phyloP scores from a whole-genome alignment of 1,140 invertebrate species.

The Lasioglossum albipes region DNA sequence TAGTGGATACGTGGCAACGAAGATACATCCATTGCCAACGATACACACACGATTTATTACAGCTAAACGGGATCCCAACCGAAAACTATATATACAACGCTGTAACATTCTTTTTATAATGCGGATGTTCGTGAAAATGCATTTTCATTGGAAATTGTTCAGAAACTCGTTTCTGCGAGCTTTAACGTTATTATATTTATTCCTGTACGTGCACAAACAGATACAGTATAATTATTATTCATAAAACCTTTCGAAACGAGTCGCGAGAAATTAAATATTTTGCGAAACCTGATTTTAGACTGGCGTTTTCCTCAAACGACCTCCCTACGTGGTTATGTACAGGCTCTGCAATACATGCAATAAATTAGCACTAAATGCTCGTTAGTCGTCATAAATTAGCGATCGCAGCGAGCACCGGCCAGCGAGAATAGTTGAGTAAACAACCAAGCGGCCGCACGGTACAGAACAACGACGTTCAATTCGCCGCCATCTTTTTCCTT shows the following conservation, averaged over 20 bases:
- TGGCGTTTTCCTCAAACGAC: too few species aligned
- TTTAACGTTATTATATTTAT: too few species aligned
- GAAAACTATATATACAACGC: neutral
- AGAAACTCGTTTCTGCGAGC: too few species aligned
- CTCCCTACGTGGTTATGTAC: too few species aligned
- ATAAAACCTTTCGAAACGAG: too few species aligned
- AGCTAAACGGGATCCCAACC: neutral
- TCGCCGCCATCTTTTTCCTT: neutral
- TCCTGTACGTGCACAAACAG: too few species aligned
- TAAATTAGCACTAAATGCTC: neutral
- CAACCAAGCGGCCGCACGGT: neutral
- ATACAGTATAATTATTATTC: too few species aligned
- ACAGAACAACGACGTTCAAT: neutral
- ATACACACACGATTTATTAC: conserved; percentile 9
- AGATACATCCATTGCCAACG: conserved; percentile 21
- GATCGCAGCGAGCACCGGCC: neutral
- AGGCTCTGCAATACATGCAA: neutral
- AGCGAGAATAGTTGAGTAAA: neutral
- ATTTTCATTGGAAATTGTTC: too few species aligned
- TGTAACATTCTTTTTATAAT: too few species aligned
- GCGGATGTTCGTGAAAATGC: too few species aligned
- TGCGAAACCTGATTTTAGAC: too few species aligned
- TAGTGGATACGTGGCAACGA: neutral
- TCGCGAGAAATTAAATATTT: too few species aligned
- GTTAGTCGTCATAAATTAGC: neutral